phyloP scores from a whole-genome alignment of 2,888 invertebrate species.

The Cacoxenus indagator region DNA sequence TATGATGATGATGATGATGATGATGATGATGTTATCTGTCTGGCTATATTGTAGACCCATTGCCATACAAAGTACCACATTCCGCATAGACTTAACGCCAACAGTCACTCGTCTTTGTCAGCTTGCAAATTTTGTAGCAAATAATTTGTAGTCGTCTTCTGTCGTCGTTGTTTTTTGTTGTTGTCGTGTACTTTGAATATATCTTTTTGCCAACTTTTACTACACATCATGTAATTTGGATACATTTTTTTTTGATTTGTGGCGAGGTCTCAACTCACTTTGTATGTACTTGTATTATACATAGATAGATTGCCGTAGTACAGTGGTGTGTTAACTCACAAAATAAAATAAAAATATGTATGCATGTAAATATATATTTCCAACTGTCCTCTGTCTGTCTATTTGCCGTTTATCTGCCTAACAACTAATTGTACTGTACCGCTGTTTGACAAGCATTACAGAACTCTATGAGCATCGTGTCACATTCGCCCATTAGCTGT shows the following conservation, averaged over 20 bases:
- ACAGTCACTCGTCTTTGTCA: not conserved
- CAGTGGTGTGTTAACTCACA: no score
- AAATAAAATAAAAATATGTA: no score
- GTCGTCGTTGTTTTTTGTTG: not conserved
- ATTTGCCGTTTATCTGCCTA: not conserved
- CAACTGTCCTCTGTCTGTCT: not conserved
- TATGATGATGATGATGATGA: constrained; percentile 10
- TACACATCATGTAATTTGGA: constrained; percentile 58
- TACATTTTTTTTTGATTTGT: not conserved
- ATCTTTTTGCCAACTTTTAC: constrained; percentile 59
- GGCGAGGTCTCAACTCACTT: not conserved
- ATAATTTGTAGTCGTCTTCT: not conserved
- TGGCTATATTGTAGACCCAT: not conserved
- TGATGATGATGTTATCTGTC: constrained; percentile 5
- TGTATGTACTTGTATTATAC: no score
- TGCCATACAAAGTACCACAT: not conserved
- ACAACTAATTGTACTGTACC: not conserved
- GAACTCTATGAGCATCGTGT: no score
- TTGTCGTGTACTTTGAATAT: constrained; percentile 27
- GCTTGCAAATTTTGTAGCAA: not conserved
- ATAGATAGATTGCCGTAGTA: no score
- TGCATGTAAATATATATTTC: not conserved
- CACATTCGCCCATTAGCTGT: no score
- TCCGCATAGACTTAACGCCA: not conserved
- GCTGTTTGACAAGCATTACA: not conserved